These are phyloP conservation scores for Papilio helenus DNA, from an alignment of 1,140 invertebrate species.

Conservation along the genomic window DNA sequence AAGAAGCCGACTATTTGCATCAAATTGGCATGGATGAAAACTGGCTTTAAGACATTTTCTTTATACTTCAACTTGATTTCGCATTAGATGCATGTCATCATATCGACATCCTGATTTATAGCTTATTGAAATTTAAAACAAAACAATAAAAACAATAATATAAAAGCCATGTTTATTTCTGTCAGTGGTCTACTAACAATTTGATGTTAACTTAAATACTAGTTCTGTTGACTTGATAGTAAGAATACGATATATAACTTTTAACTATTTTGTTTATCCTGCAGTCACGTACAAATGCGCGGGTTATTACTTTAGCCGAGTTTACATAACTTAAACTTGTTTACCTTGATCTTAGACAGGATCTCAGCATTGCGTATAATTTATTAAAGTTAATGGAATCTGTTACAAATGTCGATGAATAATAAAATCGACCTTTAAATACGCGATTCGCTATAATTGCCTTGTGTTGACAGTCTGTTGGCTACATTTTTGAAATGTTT, in stretches of 20 bases:
- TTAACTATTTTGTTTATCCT: conserved; percentile 23
- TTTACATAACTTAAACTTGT: conserved; percentile 34
- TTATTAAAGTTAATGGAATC: conserved; percentile 29
- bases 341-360: conserved; percentile 39
- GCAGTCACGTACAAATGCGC: conserved; percentile 10
- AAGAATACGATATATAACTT: neutral
- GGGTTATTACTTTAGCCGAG: conserved; percentile 30
- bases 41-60: no score
- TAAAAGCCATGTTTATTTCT: neutral
- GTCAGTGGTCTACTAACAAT: neutral
- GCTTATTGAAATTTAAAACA: neutral
- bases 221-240: neutral
- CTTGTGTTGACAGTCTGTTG: neutral
- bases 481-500: conserved; percentile 24
- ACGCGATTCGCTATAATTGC: neutral
- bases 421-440: conserved; percentile 10
- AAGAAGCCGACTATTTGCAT: no score
- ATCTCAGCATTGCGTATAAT: conserved; percentile 13
- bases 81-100: neutral
- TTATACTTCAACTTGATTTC: no score
- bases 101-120: neutral
- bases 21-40: no score
- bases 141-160: neutral
- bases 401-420: neutral
- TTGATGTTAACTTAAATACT: conserved; percentile 7